Evolutionary conservation across 2,113 vertebrate species (phyloP), one percentile per base, ranked within the genome.

Genomic region (Alligator mississippiensis): DNA sequence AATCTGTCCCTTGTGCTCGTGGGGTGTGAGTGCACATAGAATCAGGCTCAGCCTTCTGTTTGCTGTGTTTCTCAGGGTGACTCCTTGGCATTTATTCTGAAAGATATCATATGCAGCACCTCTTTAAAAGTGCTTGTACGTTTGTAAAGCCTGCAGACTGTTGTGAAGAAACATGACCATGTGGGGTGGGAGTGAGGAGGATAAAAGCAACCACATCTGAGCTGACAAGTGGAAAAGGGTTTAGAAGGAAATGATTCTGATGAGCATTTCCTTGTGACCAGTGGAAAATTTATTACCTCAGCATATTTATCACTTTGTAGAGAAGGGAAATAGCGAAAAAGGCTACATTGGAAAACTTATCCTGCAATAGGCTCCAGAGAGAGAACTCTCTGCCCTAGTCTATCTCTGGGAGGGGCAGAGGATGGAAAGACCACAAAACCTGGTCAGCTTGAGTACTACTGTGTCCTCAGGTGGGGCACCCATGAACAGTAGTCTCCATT

Each of bases 231-330:
- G 22, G 78, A 80, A 92, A 92, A 80, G 86, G 54, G 5, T 60
- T 78, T 84, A 84, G 91, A 93, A 94, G 76, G 76, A 96, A 80
- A 68, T 34, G 91, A 4, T 15, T 94, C 79, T 62, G 30, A 82
- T 85, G 74, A 83, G 76, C 84, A 77, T 90, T 89, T 87, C 38
- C 85, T 15, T 80, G 47, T 82, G 68, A 27, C 81, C 87, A 58
- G 14, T 21, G 34, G 74, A 83, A 89, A 82, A 86, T 60, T 79
- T 61, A 61, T 9, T 82, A 28, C 34, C 93, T 66, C 93, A 88
- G 63, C 64, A 60, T 76, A 8, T 88, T 86, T 84, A 64, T 77
- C 77, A 89, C 16, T 34, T 55, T 76, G 22, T 79, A 68, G 87
- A 92, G 85, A 80, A 77, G n/a, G 59, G 63, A 82, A 81, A 62